phyloP scores from a whole-genome alignment of 2,888 invertebrate genomes.

The Vanessa cardui region DNA sequence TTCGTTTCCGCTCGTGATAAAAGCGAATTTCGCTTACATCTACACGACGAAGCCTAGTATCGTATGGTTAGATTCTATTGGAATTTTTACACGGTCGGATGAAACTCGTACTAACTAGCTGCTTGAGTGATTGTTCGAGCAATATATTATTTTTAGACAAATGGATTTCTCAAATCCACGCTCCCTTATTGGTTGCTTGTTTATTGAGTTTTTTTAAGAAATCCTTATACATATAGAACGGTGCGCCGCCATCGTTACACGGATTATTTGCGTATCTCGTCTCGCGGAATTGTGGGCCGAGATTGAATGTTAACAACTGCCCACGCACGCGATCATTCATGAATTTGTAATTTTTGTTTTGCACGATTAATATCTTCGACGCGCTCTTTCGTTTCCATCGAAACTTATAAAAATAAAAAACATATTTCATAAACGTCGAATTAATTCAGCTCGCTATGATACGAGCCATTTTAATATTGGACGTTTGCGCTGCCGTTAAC shows the following conservation, averaged over 20 bases:
- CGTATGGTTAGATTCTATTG: slow-evolving; percentile 35
- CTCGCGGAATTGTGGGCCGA: slow-evolving; percentile 25
- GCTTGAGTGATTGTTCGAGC: neutral
- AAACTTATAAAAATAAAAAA: neutral
- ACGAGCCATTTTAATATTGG: neutral
- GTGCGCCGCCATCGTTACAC: slow-evolving; percentile 17
- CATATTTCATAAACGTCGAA: neutral
- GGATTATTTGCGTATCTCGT: slow-evolving; percentile 29
- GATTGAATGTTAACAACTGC: slow-evolving; percentile 25
- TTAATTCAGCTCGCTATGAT: neutral
- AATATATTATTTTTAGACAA: neutral
- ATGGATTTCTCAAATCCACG: neutral
- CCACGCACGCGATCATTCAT: slow-evolving; percentile 28
- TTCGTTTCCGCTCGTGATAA: slow-evolving; percentile 33
- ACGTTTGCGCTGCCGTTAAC: neutral
- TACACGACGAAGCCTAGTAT: slow-evolving; percentile 24
- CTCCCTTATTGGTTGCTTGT: neutral
- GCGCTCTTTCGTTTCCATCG: neutral
- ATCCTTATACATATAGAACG: slow-evolving; percentile 19
- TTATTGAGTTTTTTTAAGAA: neutral
- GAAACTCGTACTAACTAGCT: slow-evolving; percentile 34
- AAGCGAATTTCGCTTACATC: slow-evolving; percentile 31
- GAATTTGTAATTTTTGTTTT: slow-evolving; percentile 21
- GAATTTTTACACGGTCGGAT: slow-evolving; percentile 36
- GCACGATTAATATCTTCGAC: neutral